These are phyloP conservation scores for Odontophorus gujanensis DNA, from an alignment of 2,113 vertebrate genomes.

Conservation along the genomic window DNA sequence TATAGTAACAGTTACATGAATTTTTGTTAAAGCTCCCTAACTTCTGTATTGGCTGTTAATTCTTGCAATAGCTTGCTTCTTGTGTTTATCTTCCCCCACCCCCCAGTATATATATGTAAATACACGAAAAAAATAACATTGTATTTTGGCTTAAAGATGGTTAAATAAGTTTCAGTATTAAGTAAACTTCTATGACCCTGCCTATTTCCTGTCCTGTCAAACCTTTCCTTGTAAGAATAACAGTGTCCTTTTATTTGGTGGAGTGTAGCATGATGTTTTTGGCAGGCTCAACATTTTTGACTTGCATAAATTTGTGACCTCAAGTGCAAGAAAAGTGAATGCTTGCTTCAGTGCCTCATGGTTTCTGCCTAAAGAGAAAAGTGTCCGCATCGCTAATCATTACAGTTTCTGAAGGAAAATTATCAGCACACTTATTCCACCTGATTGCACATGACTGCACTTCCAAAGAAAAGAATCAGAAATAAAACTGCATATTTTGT, in stretches of 20 bases:
- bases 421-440: constrained; percentile 53
- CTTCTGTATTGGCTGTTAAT: constrained; percentile 32
- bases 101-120: background rate
- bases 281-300: constrained; percentile 77
- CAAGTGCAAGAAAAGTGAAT: constrained; percentile 77
- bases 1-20: background rate
- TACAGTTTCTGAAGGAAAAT: constrained; percentile 60
- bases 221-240: constrained; percentile 84
- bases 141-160: constrained; percentile 76
- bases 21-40: background rate
- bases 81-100: background rate
- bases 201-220: constrained; percentile 83
- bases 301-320: constrained; percentile 83
- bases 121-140: constrained; percentile 10
- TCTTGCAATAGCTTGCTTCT: background rate
- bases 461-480: constrained; percentile 48
- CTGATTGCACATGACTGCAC: constrained; percentile 55
- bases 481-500: constrained; percentile 37
- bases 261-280: constrained; percentile 82
- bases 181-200: constrained; percentile 77
- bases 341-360: constrained; percentile 70
- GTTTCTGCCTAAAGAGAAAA: constrained; percentile 62
- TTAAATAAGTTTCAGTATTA: constrained; percentile 77
- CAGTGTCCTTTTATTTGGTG: constrained; percentile 83
- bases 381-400: background rate